Evolutionary conservation across 1,140 invertebrate species (phyloP), one percentile per base, ranked within the genome.

Genomic region (Drosophila burlai): DNA sequence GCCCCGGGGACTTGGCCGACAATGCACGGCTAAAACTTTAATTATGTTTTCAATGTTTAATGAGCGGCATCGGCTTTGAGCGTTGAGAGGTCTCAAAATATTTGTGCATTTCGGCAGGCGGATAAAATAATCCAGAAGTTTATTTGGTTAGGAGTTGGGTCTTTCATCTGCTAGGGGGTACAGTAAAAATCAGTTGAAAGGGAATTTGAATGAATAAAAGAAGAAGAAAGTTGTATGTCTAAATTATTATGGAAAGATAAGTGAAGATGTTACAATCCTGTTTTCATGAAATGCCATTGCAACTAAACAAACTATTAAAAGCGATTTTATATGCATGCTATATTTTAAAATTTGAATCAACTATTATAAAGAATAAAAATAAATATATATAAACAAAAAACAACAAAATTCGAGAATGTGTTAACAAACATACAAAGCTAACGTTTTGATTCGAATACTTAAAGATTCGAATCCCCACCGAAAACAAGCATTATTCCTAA

Each of bases 41-140:
- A 89, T 89, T 89, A 90, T 90, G 85, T 87, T 87, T 87, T 89
- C 61, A 71, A 87, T 81, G 81, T 87, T 87, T 81, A 78, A 81
- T 89, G 73, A 84, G 73, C 65, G 42, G 43, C 71, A 76, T 57
- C 26, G 63, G 43, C 63, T 73, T 61, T 52, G 57, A 58, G 26
- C 52, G 21, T 46, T 49, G 18, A 67, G 42, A 18, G 50, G 26
- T 31, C 10, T n/a, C 50, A 62, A 63, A 84, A 85, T 69, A 68
- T 73, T 81, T 69, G 61, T 40, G 60, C n/a, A 72, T 49, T 38
- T 50, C 0, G 24, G 5, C 40, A 24, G 65, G 16, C 15, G 36
- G 13, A 40, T 40, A 18, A 71, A 52, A 50, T 24, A 13, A 31
- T 13, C n/a, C 13, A n/a, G 45, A 54, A 36, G 34, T 36, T 18